A percentile compares a stretch with the other conserved stretches of the same genome.
Evolutionary conservation across 2,888 invertebrate genomes (phyloP).

Genomic region (Drosophila mimetica): DNA sequence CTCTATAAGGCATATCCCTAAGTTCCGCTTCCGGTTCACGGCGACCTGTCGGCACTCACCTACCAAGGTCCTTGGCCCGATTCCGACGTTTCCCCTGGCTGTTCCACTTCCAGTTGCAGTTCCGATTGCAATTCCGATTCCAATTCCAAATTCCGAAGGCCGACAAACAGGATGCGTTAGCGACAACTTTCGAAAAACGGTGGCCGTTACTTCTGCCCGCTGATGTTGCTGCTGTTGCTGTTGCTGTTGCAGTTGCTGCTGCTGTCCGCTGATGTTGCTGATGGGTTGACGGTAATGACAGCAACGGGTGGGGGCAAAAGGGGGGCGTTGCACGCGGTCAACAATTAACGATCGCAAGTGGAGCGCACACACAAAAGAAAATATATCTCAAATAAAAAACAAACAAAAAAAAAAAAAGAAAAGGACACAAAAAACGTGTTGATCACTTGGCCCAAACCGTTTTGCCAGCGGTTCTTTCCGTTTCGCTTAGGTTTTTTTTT

Average conservation of each 20-base stretch:
- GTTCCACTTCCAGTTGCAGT: constrained; percentile 26
- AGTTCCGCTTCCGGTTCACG: background rate
- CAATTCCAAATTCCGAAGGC: constrained; percentile 24
- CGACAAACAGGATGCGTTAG: constrained; percentile 70
- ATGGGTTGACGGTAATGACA: constrained; percentile 9
- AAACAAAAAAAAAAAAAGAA: constrained; percentile 30
- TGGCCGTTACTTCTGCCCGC: constrained; percentile 13
- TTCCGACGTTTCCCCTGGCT: constrained; percentile 45
- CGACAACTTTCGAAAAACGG: constrained; percentile 60
- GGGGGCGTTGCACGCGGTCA: constrained; percentile 56
- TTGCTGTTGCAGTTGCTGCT: constrained; percentile 8
- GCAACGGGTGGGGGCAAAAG: constrained; percentile 17
- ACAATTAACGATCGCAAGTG: constrained; percentile 55
- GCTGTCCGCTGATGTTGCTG: constrained; percentile 14
- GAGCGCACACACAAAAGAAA: constrained; percentile 32
- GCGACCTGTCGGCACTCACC: constrained; percentile 14
- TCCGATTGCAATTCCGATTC: constrained; percentile 32
- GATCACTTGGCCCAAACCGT: constrained; percentile 17
- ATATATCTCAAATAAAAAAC: constrained; percentile 24
- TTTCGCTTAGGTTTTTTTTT: constrained; percentile 10
- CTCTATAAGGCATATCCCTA: background rate
- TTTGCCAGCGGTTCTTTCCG: constrained; percentile 22
- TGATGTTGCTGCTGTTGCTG: constrained; percentile 10
- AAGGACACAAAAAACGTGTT: constrained; percentile 35
- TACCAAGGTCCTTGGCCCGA: constrained; percentile 35